Percentiles rank a stretch among this genome's conserved stretches.
phyloP scores from a whole-genome alignment of 2,113 vertebrate genomes.

The Excalfactoria chinensis region DNA sequence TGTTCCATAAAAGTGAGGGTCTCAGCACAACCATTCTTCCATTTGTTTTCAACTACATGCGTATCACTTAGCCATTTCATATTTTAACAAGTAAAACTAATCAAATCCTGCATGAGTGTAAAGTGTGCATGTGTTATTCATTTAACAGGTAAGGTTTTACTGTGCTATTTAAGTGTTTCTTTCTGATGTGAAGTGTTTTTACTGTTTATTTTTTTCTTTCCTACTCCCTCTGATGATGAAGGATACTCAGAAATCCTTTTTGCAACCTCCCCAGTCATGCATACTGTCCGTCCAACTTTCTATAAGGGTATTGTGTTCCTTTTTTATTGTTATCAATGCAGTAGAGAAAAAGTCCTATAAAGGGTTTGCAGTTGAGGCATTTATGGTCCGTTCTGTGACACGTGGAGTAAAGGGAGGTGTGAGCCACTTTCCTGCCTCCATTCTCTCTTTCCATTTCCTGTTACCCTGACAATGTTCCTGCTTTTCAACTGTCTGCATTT shows the following conservation, averaged over 20 bases:
- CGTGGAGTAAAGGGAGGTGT: background rate
- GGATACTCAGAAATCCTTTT: constrained; percentile 82
- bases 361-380: constrained; percentile 3
- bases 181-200: constrained; percentile 60
- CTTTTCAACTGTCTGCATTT: constrained; percentile 13
- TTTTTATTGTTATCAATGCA: constrained; percentile 52
- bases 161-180: constrained; percentile 42
- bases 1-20: background rate
- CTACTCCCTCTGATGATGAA: constrained; percentile 80
- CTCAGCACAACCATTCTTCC: background rate
- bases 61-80: background rate
- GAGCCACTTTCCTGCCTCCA: background rate
- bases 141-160: constrained; percentile 57
- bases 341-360: constrained; percentile 1
- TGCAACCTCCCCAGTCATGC: constrained; percentile 80
- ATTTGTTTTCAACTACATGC: background rate
- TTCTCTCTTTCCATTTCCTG: background rate
- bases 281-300: constrained; percentile 76
- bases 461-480: background rate
- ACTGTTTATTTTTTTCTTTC: constrained; percentile 69
- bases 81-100: constrained; percentile 13
- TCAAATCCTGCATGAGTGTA: constrained; percentile 54
- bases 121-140: constrained; percentile 53
- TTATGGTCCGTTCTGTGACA: background rate
- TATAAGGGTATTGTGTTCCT: constrained; percentile 82